Evolutionary conservation across 2,888 invertebrate genomes (phyloP).

Genomic region (Plagodis dolabraria): DNA sequence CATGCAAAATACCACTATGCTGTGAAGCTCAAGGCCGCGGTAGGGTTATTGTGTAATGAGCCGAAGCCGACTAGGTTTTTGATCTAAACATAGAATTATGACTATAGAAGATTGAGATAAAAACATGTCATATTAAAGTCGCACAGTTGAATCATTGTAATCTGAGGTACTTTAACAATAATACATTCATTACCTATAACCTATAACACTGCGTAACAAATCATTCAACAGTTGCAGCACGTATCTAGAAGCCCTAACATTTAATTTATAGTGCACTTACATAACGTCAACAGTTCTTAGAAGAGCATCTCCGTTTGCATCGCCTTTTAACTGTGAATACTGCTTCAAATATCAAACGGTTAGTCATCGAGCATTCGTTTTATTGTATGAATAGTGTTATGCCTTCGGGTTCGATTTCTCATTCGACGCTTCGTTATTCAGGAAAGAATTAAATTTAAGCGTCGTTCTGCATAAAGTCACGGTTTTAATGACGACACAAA

Average conservation of each 20-base stretch:
- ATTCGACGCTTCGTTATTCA: background rate
- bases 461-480: too few relatives aligned
- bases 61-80: too few relatives aligned
- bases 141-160: too few relatives aligned
- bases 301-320: slow-evolving; percentile 35
- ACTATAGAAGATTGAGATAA: too few relatives aligned
- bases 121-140: too few relatives aligned
- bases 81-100: too few relatives aligned
- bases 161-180: too few relatives aligned
- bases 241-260: slow-evolving; percentile 36
- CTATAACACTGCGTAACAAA: slow-evolving; percentile 1
- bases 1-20: too few relatives aligned
- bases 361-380: slow-evolving; percentile 55
- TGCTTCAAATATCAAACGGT: slow-evolving; percentile 68
- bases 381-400: slow-evolving; percentile 13
- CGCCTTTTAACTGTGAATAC: slow-evolving; percentile 64
- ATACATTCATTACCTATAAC: too few relatives aligned
- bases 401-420: slow-evolving; percentile 7
- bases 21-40: too few relatives aligned
- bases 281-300: slow-evolving; percentile 46
- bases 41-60: too few relatives aligned
- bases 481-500: too few relatives aligned
- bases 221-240: background rate
- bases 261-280: slow-evolving; percentile 43
- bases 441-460: background rate